Base-by-base conservation (phyloP, 2,113 vertebrate species). In the Bos javanicus region DNA sequence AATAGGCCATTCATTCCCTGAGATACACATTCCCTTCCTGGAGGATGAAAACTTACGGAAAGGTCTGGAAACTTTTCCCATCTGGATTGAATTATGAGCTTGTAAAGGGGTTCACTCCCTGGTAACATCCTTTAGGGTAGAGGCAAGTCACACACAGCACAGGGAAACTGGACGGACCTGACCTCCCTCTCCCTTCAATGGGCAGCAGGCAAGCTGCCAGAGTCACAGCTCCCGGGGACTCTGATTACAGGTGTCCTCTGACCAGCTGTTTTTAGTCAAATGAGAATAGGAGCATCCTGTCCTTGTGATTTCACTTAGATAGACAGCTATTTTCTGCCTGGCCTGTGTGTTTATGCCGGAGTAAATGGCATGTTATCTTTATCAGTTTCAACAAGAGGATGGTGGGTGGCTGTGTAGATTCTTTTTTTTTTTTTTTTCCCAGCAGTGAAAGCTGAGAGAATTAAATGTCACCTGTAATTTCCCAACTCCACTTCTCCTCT, bases 1-100 rank as follows among this genome's bases (percentile, higher is more conserved):
- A 97, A 95, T 98, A 97, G 97, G 97, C 62, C 98, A 95, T 76
- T 86, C 96, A 60, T 93, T 97, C 91, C 67, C 98, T 86, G 57
- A 95, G 91, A 98, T 56, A 33, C 52, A 39, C 11, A 28, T 89
- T 96, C 74, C 43, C 82, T 94, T 97, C 93, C 86, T 91, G 46
- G 82, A 92, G 93, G 88, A 89, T 67, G 46, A 96, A 85, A 83
- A 82, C 23, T 57, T 78, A 86, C 43, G 81, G 60, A 95, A 82
- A 46, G 21, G 60, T 39, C 81, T 84, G 57, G 16, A 97, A 97
- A 46, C 60, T 12, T 54, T 13, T 56, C 92, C 95, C 52, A 71
- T 86, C 33, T 54, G 89, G 60, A 80, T 76, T 59, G 64, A 84
- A 67, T 93, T 54, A 59, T 78, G 60, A 52, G 23, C 30, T 59